Percentiles rank a stretch among this genome's conserved stretches.
Evolutionary conservation across 2,797 vertebrate species (phyloP).

Genomic region (Acrossocheilus fasciatus): DNA sequence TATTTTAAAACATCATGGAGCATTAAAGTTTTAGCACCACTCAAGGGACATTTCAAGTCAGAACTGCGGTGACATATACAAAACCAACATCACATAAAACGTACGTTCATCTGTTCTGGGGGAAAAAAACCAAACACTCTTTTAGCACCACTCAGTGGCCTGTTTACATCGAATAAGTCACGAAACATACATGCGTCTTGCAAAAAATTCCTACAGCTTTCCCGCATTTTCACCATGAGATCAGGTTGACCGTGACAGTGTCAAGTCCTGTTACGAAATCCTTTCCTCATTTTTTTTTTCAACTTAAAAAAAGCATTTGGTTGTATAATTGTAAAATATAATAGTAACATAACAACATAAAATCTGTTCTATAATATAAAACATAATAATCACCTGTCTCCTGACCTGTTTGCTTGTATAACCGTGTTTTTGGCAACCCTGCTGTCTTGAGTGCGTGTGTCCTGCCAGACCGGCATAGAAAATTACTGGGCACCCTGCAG

Average conservation of each 20-base stretch:
- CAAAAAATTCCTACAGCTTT: background rate
- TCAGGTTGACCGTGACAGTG: background rate
- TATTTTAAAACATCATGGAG: background rate
- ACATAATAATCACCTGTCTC: background rate
- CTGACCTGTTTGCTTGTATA: constrained; percentile 11
- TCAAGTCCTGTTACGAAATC: background rate
- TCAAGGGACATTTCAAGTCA: too few species aligned
- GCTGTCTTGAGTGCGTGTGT: constrained; percentile 15
- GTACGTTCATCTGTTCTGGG: too few species aligned
- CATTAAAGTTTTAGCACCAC: too few species aligned
- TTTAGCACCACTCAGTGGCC: too few species aligned
- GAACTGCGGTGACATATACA: too few species aligned
- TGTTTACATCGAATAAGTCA: too few species aligned
- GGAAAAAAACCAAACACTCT: too few species aligned
- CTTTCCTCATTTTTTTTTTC: background rate
- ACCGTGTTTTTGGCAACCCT: background rate
- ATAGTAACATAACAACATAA: background rate
- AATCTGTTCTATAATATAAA: background rate
- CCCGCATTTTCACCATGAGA: background rate
- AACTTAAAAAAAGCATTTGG: background rate
- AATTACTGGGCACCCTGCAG: constrained; percentile 38
- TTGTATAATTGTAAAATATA: background rate
- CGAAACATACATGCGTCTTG: background rate
- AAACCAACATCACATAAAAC: too few species aligned
- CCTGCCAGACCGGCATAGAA: constrained; percentile 16